These are phyloP conservation scores for Hucho hucho DNA, from an alignment of 2,113 vertebrate species.

Conservation along the genomic window DNA sequence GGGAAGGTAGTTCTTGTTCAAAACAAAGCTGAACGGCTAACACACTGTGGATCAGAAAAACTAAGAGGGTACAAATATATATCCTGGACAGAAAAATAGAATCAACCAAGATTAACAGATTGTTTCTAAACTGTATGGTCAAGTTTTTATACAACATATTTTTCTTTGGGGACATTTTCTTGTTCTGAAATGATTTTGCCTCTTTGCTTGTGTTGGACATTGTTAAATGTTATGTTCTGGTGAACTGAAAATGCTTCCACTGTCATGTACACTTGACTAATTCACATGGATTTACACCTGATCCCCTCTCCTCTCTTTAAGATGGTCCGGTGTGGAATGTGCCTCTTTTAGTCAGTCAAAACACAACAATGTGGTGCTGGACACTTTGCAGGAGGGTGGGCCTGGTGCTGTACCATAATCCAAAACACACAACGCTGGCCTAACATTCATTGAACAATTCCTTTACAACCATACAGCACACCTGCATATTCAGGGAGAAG, in stretches of 20 bases:
- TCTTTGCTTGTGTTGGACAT: neutral
- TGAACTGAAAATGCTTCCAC: neutral
- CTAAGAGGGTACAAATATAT: slow-evolving; percentile 48
- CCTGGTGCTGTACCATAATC: no score
- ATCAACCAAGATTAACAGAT: neutral
- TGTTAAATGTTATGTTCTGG: neutral
- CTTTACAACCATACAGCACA: slow-evolving; percentile 22
- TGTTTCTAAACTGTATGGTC: neutral
- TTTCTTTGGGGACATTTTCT: neutral
- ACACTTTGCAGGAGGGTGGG: no score
- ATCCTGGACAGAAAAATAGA: neutral
- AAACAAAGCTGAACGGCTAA: slow-evolving; percentile 46
- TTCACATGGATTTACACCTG: slow-evolving; percentile 15
- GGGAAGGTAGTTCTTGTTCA: slow-evolving; percentile 48
- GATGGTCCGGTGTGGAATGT: slow-evolving; percentile 30
- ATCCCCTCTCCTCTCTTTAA: neutral
- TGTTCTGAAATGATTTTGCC: neutral
- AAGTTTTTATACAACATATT: neutral
- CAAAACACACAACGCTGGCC: no score
- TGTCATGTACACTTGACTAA: slow-evolving; percentile 16
- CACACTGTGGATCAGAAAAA: neutral
- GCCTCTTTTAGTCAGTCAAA: no score
- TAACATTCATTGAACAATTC: no score
- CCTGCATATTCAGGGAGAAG: slow-evolving; percentile 26
- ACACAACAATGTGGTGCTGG: no score